A percentile compares a stretch with the other conserved stretches of the same genome.
phyloP scores from a whole-genome alignment of 2,888 invertebrate species.

The Mythimna pallens region DNA sequence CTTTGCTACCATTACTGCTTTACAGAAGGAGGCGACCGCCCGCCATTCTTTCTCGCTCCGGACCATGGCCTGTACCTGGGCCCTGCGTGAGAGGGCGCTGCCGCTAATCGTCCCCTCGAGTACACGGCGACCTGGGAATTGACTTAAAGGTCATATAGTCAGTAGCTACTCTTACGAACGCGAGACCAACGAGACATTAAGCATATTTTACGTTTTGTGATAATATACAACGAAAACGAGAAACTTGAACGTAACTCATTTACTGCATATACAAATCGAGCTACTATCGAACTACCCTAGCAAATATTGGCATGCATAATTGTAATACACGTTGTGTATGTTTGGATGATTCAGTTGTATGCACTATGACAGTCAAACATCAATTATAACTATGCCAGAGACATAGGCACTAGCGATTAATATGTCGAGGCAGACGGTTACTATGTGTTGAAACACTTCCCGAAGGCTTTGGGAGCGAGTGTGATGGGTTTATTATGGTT shows the following conservation, averaged over 20 bases:
- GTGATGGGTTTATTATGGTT: slow-evolving; percentile 12
- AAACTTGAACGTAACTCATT: not conserved
- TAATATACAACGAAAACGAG: not conserved
- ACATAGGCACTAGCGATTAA: slow-evolving; percentile 30
- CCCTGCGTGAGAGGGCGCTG: too few relatives aligned
- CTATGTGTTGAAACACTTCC: slow-evolving; percentile 30
- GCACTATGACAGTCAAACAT: slow-evolving; percentile 36
- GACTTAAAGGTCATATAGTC: too few relatives aligned
- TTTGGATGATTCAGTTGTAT: slow-evolving; percentile 28
- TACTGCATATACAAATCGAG: slow-evolving; percentile 13
- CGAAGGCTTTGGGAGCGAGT: slow-evolving; percentile 5
- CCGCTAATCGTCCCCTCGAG: too few relatives aligned
- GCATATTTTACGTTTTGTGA: not conserved
- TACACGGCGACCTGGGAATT: too few relatives aligned
- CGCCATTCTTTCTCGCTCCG: too few relatives aligned
- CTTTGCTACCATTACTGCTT: too few relatives aligned
- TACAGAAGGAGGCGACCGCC: too few relatives aligned
- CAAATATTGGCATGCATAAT: slow-evolving; percentile 49
- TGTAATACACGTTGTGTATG: slow-evolving; percentile 31
- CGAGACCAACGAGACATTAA: too few relatives aligned
- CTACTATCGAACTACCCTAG: slow-evolving; percentile 5
- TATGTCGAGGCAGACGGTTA: slow-evolving; percentile 19
- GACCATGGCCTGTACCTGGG: too few relatives aligned
- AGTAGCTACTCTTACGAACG: too few relatives aligned
- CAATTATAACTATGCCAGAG: slow-evolving; percentile 35